A percentile compares a stretch with the other conserved stretches of the same genome.
phyloP scores from a whole-genome alignment of 2,113 vertebrate genomes.

The Bos taurus region DNA sequence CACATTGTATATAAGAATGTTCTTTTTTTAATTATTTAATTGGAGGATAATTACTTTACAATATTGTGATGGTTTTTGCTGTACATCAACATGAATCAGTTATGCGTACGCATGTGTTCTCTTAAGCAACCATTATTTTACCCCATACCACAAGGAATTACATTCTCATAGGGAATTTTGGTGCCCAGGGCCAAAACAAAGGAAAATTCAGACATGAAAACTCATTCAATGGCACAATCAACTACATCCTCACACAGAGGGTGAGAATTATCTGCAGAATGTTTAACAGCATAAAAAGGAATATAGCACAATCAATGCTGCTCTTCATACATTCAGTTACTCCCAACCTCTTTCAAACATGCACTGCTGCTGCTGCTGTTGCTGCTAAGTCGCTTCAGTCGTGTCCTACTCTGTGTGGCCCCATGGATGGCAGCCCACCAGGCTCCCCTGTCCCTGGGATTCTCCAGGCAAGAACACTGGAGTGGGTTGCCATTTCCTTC shows the following conservation, averaged over 20 bases:
- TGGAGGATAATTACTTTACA: not conserved
- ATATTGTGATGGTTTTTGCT: not conserved
- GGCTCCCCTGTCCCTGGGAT: no score
- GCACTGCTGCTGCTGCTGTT: no score
- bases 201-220: slow-evolving; percentile 5
- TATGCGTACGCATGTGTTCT: not conserved
- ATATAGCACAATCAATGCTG: not conserved
- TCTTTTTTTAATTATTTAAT: not conserved
- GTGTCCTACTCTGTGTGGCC: no score
- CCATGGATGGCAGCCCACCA: no score
- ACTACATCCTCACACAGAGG: not conserved
- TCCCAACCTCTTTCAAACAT: not conserved
- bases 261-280: not conserved
- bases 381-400: no score
- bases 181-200: not conserved
- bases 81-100: not conserved
- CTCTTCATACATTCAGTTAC: not conserved
- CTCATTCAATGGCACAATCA: not conserved
- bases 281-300: not conserved
- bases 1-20: not conserved
- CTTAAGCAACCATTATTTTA: not conserved
- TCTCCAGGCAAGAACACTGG: no score
- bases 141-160: not conserved
- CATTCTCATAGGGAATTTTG: not conserved
- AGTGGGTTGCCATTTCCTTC: no score